Percentiles rank a stretch among this genome's conserved stretches.
Conservation (phyloP, 2,888 invertebrate species). For the Callyntrura sp. region DNA sequence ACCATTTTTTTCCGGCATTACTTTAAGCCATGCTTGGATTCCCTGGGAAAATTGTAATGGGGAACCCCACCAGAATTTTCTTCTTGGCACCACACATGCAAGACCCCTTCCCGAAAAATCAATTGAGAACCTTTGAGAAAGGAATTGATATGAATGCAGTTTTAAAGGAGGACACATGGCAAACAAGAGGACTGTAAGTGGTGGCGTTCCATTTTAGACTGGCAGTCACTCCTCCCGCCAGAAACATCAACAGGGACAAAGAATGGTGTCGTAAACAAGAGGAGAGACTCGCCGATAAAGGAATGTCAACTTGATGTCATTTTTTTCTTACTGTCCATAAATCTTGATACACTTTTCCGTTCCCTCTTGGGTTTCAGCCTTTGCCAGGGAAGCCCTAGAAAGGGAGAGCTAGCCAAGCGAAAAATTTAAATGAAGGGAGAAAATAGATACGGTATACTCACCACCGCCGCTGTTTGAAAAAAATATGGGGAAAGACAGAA, state of each 20-base stretch:
- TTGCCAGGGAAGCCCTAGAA: not conserved
- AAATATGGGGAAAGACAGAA: not conserved
- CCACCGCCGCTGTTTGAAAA: not conserved
- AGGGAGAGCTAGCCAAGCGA: not conserved
- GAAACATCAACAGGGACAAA: not conserved
- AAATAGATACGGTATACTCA: not conserved
- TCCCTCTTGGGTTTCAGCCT: not conserved
- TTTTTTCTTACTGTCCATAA: constrained; percentile 19
- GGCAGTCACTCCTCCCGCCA: too few species aligned
- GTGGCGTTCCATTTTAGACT: not conserved
- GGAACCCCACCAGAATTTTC: not conserved
- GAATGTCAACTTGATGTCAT: constrained; percentile 53
- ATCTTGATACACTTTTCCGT: constrained; percentile 40
- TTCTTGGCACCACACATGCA: constrained; percentile 10
- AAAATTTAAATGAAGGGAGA: constrained; percentile 26
- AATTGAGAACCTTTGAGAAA: not conserved
- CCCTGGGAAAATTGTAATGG: too few species aligned
- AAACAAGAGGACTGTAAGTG: not conserved
- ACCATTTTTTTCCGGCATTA: not conserved
- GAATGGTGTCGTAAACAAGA: too few species aligned
- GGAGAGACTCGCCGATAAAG: not conserved
- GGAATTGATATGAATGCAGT: constrained; percentile 13
- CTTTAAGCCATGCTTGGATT: not conserved
- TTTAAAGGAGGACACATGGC: not conserved
- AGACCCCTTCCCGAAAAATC: constrained; percentile 16